Percentiles rank a stretch among this genome's conserved stretches.
These are phyloP conservation scores for Actinopyga echinites DNA, from an alignment of 53 echinoderm and acorn worm species.

Conservation along the genomic window DNA sequence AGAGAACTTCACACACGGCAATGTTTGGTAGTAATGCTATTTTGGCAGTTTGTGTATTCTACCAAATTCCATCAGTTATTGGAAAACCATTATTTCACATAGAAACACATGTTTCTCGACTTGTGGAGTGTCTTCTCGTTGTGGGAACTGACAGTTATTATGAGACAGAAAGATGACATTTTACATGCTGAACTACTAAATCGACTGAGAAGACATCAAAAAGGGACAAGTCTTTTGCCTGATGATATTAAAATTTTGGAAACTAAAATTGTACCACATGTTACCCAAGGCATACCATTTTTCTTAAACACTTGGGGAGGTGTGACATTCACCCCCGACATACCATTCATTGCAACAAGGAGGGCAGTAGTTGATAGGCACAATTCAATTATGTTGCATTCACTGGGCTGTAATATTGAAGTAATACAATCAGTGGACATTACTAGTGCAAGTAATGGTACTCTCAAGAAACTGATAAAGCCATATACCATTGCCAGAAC, in stretches of 20 bases:
- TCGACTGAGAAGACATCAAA: slow-evolving; percentile 18
- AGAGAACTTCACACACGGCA: slow-evolving; percentile 31
- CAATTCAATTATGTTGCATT: slow-evolving; percentile 54
- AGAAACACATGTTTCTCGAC: slow-evolving; percentile 31
- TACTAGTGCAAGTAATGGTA: neutral
- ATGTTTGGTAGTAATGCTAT: slow-evolving; percentile 64
- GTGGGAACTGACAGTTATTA: slow-evolving; percentile 59
- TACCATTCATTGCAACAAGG: slow-evolving; percentile 37
- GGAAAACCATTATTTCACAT: slow-evolving; percentile 47
- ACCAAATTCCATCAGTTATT: slow-evolving; percentile 65
- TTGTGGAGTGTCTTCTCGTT: slow-evolving; percentile 57
- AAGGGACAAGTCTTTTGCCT: slow-evolving; percentile 35
- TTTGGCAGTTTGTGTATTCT: slow-evolving; percentile 69
- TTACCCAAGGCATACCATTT: too few species aligned
- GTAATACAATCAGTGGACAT: neutral
- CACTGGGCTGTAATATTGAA: slow-evolving; percentile 35
- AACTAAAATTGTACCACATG: neutral
- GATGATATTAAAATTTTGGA: slow-evolving; percentile 57
- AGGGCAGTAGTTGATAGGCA: slow-evolving; percentile 58
- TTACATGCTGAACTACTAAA: slow-evolving; percentile 52
- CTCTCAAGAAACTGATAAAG: neutral
- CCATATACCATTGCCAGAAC: neutral
- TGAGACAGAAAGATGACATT: slow-evolving; percentile 76
- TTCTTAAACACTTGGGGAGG: too few species aligned
- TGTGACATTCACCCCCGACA: too few species aligned